Evolutionary conservation across 2,113 vertebrate species (phyloP).

Genomic region (Ctenodactylus gundi): DNA sequence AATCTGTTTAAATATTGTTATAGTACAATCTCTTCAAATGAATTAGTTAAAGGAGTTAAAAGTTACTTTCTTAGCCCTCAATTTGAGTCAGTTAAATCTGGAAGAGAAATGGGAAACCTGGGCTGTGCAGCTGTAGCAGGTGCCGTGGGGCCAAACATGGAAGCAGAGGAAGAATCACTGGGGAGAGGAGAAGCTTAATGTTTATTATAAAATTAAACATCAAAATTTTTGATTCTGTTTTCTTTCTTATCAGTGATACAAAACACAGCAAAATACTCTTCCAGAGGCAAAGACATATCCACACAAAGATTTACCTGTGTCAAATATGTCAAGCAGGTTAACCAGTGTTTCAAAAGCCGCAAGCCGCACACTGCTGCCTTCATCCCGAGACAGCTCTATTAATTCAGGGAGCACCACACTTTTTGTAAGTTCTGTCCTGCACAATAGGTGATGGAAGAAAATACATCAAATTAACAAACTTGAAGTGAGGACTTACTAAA

Average conservation of each 20-base stretch:
- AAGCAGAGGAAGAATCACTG: neutral
- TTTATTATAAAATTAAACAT: neutral
- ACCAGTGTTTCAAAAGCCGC: conserved; percentile 95
- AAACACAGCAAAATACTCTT: neutral
- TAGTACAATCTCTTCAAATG: neutral
- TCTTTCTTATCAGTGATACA: neutral
- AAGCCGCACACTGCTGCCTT: conserved; percentile 91
- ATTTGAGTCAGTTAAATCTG: neutral
- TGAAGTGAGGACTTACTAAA: neutral
- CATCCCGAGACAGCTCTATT: conserved; percentile 91
- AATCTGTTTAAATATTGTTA: neutral
- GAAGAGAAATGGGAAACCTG: neutral
- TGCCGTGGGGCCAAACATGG: neutral
- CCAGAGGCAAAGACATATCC: neutral
- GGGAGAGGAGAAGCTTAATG: neutral
- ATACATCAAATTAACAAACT: conserved; percentile 21
- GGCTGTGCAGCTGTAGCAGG: neutral
- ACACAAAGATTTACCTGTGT: conserved; percentile 85
- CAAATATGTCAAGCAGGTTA: conserved; percentile 92
- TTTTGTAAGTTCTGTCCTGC: conserved; percentile 92
- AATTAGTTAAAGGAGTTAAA: neutral
- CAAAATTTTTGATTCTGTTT: neutral
- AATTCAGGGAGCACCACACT: conserved; percentile 92
- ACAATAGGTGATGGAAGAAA: conserved; percentile 58
- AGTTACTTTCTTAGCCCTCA: neutral